phyloP scores from a whole-genome alignment of 2,888 invertebrate species.

The Xestia ashworthii region DNA sequence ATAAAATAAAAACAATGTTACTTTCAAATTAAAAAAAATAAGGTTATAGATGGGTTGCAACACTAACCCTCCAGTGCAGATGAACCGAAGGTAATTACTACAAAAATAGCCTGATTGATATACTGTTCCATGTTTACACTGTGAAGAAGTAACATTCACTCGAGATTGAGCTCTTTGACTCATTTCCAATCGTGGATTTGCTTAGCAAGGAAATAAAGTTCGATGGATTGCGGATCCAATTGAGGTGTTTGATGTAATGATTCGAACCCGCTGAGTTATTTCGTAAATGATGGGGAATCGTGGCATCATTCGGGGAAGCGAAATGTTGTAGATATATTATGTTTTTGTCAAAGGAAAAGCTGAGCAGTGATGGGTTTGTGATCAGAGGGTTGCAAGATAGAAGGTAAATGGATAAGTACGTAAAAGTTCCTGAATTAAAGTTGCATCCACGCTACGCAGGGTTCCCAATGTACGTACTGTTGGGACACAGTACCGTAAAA shows the following conservation, averaged over 20 bases:
- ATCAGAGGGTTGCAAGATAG: too few relatives aligned
- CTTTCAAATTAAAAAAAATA: too few relatives aligned
- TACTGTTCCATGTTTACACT: conserved; percentile 13
- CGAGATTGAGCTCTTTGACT: conserved; percentile 54
- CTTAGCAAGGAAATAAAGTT: conserved; percentile 54
- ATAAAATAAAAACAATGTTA: too few relatives aligned
- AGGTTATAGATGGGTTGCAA: too few relatives aligned
- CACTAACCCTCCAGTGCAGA: too few relatives aligned
- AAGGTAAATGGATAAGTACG: background rate
- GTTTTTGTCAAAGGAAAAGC: background rate
- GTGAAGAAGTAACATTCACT: conserved; percentile 19
- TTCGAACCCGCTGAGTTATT: conserved; percentile 29
- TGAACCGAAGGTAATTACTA: too few relatives aligned
- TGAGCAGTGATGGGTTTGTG: background rate
- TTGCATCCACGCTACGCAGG: background rate
- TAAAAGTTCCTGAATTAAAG: background rate
- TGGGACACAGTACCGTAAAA: background rate
- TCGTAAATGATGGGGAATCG: conserved; percentile 14
- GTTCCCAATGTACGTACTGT: background rate
- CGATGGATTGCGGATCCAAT: conserved; percentile 27
- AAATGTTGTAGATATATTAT: conserved; percentile 2
- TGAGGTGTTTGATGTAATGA: conserved; percentile 33
- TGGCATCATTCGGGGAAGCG: background rate
- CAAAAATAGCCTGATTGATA: background rate
- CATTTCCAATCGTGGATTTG: conserved; percentile 48